Base-by-base conservation (phyloP, 2,888 invertebrate species). In the Drosophila demipolita region DNA sequence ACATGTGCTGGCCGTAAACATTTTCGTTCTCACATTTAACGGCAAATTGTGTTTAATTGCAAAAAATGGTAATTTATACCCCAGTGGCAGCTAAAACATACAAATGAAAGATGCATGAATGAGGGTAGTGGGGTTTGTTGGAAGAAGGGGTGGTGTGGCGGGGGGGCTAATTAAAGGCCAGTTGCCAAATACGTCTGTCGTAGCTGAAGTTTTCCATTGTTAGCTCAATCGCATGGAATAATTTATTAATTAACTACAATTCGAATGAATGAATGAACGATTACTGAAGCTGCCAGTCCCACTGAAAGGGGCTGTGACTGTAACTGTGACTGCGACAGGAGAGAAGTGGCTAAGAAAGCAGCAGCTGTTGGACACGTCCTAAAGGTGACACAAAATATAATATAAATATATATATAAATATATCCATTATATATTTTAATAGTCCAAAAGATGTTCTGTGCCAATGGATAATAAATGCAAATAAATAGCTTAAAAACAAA, bases 211-310 rank as follows among this genome's bases (percentile, higher is more conserved):
- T 87, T 80, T 72, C 66, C 75, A 87, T 85, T 86, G 88, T 82
- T 89, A 77, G 90, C 80, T 89, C 88, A 87, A 87, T 87, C 83
- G 87, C 73, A 86, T 75, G 90, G 88, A 87, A 88, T 89, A 87
- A 89, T 87, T 87, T 87, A 87, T 87, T 87, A 87, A 87, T 87
- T 87, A 87, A 89, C 88, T 87, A 86, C 87, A 83, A 89, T 89
- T 89, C 80, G 83, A 90, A 86, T 89, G 87, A 87, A 89, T 87
- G 88, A 87, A 83, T 89, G 82, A 87, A 87, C 85, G 85, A 86
- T 85, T 85, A 89, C 84, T 54, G 49, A 29, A 60, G 55, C 59
- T 72, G 71, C 72, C 71, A 71, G 40, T 62, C 26, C 61, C 70
- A 63, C 23, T 15, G 45, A 15, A 20, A 20, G 20, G 29, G 45